Evolutionary conservation across 2,113 vertebrate genomes (phyloP).

Genomic region (Rattus norvegicus): GRCr8 NC_086035.1:40244501-40245000

Average conservation of each 20-base stretch:
- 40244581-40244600: no score
- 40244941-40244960: not conserved
- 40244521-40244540: not conserved
- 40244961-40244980: not conserved
- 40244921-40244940: slow-evolving; percentile 13
- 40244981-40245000: not conserved
- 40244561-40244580: not conserved
- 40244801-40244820: not conserved
- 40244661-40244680: no score
- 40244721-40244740: slow-evolving; percentile 20
- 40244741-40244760: slow-evolving; percentile 42
- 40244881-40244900: no score
- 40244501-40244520: not conserved
- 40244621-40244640: no score
- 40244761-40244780: not conserved
- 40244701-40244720: not conserved
- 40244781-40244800: not conserved
- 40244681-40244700: not conserved
- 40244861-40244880: not conserved
- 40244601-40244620: not conserved
- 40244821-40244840: not conserved
- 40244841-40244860: slow-evolving; percentile 3
- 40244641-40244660: no score
- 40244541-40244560: slow-evolving; percentile 17
- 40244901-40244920: not conserved